Conservation (phyloP, 2,113 vertebrate genomes). For the Spilogale gracilis region DNA sequence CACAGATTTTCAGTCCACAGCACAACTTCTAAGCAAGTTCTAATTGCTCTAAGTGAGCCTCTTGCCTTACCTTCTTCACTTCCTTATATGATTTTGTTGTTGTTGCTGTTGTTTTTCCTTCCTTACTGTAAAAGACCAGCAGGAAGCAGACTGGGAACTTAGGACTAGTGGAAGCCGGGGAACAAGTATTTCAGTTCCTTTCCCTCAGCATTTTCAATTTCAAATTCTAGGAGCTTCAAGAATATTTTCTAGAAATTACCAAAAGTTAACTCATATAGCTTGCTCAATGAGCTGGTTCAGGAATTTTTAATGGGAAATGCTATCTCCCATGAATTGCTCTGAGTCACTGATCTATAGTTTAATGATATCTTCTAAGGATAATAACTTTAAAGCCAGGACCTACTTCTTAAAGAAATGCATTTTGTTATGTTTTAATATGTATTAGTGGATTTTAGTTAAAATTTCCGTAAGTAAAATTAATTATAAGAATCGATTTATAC, state of each 20-base stretch:
- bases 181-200: background rate
- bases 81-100: background rate
- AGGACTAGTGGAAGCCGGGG: background rate
- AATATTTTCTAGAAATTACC: constrained; percentile 12
- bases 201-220: background rate
- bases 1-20: background rate
- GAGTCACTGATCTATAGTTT: constrained; percentile 56
- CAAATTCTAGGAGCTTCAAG: constrained; percentile 43
- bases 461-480: constrained; percentile 49
- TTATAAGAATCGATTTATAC: background rate
- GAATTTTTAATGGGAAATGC: constrained; percentile 57
- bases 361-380: constrained; percentile 55
- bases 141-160: background rate
- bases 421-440: background rate
- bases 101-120: background rate
- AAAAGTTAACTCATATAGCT: constrained; percentile 36
- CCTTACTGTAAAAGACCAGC: background rate
- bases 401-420: constrained; percentile 54
- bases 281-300: constrained; percentile 56
- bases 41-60: background rate
- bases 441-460: constrained; percentile 55
- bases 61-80: background rate
- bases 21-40: background rate
- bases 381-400: constrained; percentile 19
- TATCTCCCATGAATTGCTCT: constrained; percentile 56